Evolutionary conservation across 2,888 invertebrate genomes (phyloP).

Genomic region (Drosophila neotestacea): DNA sequence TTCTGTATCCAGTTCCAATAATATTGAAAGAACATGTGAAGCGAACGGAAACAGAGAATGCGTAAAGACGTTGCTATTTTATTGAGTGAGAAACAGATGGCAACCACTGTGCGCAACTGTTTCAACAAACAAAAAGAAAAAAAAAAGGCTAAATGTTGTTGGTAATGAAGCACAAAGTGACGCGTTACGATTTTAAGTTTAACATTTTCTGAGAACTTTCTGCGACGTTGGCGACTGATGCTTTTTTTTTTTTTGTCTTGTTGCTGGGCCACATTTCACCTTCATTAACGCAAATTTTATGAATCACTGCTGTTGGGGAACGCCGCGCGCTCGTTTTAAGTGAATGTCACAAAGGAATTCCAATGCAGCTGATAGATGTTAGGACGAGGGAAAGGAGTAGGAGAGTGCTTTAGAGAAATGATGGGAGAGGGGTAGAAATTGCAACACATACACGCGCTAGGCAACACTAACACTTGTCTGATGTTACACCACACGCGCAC

Average conservation of each 20-base stretch:
- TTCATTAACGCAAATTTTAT: conserved; percentile 40
- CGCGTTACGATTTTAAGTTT: conserved; percentile 25
- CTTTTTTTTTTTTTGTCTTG: conserved; percentile 16
- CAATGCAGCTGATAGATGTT: conserved; percentile 42
- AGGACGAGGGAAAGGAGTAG: neutral
- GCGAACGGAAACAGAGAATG: conserved; percentile 26
- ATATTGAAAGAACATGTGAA: conserved; percentile 27
- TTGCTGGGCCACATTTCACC: conserved; percentile 53
- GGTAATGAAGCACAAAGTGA: conserved; percentile 17
- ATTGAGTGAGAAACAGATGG: conserved; percentile 18
- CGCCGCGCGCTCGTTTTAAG: conserved; percentile 25
- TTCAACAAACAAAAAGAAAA: conserved; percentile 49
- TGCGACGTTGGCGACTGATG: conserved; percentile 25
- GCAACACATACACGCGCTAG: conserved; percentile 51
- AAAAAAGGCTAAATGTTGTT: neutral
- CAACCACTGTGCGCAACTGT: conserved; percentile 60
- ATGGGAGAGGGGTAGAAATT: conserved; percentile 31
- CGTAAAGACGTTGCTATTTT: conserved; percentile 2
- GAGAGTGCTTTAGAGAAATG: conserved; percentile 3
- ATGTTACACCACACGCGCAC: conserved; percentile 64
- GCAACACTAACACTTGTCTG: conserved; percentile 50
- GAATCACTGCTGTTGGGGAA: conserved; percentile 51
- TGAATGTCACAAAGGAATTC: conserved; percentile 53
- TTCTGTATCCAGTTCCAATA: conserved; percentile 32
- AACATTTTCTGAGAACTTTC: conserved; percentile 3